These are phyloP conservation scores for Euura saliciscinereae DNA, from an alignment of 1,140 invertebrate species.

Conservation along the genomic window DNA sequence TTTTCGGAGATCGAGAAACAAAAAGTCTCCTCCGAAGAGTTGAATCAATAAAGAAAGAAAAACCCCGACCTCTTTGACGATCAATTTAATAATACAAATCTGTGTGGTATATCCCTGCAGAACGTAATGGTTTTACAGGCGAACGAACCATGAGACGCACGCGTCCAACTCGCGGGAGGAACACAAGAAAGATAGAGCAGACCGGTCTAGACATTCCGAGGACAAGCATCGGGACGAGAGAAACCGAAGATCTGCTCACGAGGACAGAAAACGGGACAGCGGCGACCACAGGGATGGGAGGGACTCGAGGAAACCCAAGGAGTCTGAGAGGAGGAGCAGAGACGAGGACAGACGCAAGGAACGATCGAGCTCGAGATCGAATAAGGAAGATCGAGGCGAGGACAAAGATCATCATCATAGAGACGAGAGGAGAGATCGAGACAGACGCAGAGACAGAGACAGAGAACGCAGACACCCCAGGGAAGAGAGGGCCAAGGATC, in stretches of 20 bases:
- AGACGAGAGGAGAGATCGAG: slow-evolving; percentile 39
- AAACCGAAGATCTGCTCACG: slow-evolving; percentile 42
- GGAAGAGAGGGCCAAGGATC: slow-evolving; percentile 40
- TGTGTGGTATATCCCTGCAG: slow-evolving; percentile 62
- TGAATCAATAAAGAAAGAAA: too few relatives aligned
- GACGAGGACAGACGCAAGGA: slow-evolving; percentile 46
- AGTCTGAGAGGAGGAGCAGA: slow-evolving; percentile 41
- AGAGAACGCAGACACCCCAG: slow-evolving; percentile 37
- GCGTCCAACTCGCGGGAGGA: slow-evolving; percentile 46
- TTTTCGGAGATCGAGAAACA: too few relatives aligned
- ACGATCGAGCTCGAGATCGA: slow-evolving; percentile 19
- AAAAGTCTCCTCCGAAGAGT: too few relatives aligned
- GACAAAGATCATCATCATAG: slow-evolving; percentile 48
- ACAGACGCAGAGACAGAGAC: slow-evolving; percentile 36
- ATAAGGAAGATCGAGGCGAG: slow-evolving; percentile 34
- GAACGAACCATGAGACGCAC: slow-evolving; percentile 49
- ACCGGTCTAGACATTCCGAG: slow-evolving; percentile 34
- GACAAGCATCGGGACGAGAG: slow-evolving; percentile 39
- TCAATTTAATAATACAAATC: slow-evolving; percentile 59
- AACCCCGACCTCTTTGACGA: slow-evolving; percentile 13
- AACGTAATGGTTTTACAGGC: slow-evolving; percentile 63
- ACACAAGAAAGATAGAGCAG: slow-evolving; percentile 40
- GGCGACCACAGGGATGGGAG: slow-evolving; percentile 44
- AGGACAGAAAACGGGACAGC: slow-evolving; percentile 44
- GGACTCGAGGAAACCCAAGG: slow-evolving; percentile 39